Percentiles rank a stretch among this genome's conserved stretches.
These are phyloP conservation scores for Drosophila nasuta DNA, from an alignment of 1,140 invertebrate species.

Conservation along the genomic window DNA sequence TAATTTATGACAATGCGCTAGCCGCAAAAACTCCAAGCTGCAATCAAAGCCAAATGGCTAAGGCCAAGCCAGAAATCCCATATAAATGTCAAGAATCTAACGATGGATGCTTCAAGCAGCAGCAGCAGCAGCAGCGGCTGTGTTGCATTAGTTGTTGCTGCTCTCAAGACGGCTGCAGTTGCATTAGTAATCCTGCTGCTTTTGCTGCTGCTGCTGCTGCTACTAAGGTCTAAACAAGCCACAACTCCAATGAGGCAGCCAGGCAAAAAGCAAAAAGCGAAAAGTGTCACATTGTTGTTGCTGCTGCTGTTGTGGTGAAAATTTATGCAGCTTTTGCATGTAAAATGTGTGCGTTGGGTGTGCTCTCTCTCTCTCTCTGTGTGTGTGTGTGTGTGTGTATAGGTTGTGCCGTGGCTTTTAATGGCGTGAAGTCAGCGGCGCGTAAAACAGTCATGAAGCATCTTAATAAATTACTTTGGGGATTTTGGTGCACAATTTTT, in stretches of 20 bases:
- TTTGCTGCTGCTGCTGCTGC: not conserved
- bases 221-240: slow-evolving; percentile 41
- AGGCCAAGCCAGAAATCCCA: slow-evolving; percentile 73
- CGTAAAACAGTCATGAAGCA: slow-evolving; percentile 83
- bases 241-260: slow-evolving; percentile 59
- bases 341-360: slow-evolving; percentile 37
- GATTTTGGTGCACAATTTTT: slow-evolving; percentile 84
- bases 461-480: slow-evolving; percentile 85
- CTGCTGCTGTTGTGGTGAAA: slow-evolving; percentile 37
- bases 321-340: slow-evolving; percentile 69
- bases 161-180: slow-evolving; percentile 39
- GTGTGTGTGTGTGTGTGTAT: slow-evolving; percentile 38
- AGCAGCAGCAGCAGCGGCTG: slow-evolving; percentile 46
- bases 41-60: slow-evolving; percentile 76
- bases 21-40: slow-evolving; percentile 78
- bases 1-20: slow-evolving; percentile 78
- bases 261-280: slow-evolving; percentile 13
- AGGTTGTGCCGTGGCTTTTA: slow-evolving; percentile 72
- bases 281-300: slow-evolving; percentile 47
- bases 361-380: not conserved
- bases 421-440: slow-evolving; percentile 80
- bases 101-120: slow-evolving; percentile 67
- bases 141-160: slow-evolving; percentile 63
- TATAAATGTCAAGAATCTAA: slow-evolving; percentile 78
- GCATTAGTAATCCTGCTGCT: slow-evolving; percentile 29